Percentiles rank a stretch among this genome's conserved stretches.
These are phyloP conservation scores for Piscicola geometra DNA, from an alignment of 2,888 invertebrate species.

Conservation along the genomic window DNA sequence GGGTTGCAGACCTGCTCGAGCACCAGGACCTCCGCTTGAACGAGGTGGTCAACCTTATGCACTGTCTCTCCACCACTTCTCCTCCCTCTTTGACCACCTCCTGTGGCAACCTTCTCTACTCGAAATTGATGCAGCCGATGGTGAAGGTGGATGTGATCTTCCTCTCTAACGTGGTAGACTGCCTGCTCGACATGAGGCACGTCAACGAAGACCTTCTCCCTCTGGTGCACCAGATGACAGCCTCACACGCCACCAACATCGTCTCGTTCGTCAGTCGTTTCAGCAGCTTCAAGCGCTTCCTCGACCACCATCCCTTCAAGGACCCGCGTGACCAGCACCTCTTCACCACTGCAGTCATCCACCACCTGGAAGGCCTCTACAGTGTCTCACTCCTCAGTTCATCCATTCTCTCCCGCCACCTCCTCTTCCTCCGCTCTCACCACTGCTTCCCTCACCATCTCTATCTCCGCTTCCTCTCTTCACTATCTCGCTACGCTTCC, in stretches of 20 bases:
- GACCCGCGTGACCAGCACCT: constrained; percentile 37
- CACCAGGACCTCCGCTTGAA: not conserved
- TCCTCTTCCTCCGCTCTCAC: not conserved
- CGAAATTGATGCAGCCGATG: constrained; percentile 14
- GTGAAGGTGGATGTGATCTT: constrained; percentile 41
- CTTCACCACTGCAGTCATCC: constrained; percentile 38
- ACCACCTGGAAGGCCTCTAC: constrained; percentile 23
- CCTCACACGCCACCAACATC: constrained; percentile 41
- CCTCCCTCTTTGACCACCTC: constrained; percentile 16
- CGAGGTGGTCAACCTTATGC: constrained; percentile 26
- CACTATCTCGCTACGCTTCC: not conserved
- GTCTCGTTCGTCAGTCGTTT: constrained; percentile 41
- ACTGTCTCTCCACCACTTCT: constrained; percentile 7
- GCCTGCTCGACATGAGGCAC: constrained; percentile 37
- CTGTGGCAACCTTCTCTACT: constrained; percentile 38
- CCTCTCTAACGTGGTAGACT: constrained; percentile 44
- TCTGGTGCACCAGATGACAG: constrained; percentile 39
- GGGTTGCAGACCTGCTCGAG: constrained; percentile 15
- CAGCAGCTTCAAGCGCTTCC: constrained; percentile 42
- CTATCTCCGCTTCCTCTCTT: not conserved
- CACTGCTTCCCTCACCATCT: constrained; percentile 19
- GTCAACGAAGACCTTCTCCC: constrained; percentile 39
- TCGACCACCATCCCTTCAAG: constrained; percentile 37
- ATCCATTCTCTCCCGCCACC: not conserved
- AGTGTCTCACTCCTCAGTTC: constrained; percentile 10